Evolutionary conservation across 2,113 vertebrate species (phyloP), one percentile per base, ranked within the genome.

Genomic region (Cyanistes caeruleus): DNA sequence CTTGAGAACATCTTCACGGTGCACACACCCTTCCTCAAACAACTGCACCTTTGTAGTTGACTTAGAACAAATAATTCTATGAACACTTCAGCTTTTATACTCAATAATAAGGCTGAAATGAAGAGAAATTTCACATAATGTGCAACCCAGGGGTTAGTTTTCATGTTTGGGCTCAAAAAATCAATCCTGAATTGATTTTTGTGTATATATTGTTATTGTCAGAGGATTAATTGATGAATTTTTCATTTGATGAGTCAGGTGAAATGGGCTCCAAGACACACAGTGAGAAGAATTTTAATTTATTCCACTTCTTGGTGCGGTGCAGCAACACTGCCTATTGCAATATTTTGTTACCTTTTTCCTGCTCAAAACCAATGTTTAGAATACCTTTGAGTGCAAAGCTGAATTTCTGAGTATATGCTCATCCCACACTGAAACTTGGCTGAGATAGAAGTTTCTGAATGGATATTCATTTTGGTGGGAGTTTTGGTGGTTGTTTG

Each of bases 151-250:
- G 82, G 90, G 95, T 97, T 95, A 90, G 97, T 98, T 98, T 98
- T 98, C 97, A 98, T 97, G 98, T 98, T 96, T 93, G 90, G 96
- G 96, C 97, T 98, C 94, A 94, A 96, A 98, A 98, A 98, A 98
- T 99, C 98, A 98, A 98, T 98, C 88, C 59, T n/a, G 81, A 92
- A 99, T 98, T 98, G 98, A 98, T 98, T 98, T 98, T 98, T 97
- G 97, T 98, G 97, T 97, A 98, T 98, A 98, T 98, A 98, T 98
- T 81, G 95, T 98, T 98, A 99, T 98, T 98, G 98, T 98, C 98
- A 98, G 97, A 98, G 98, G 98, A 98, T 98, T 99, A 98, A 98
- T 98, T 98, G 98, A 98, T 98, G 97, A 98, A 98, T 98, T 98
- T 99, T 99, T 98, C 97, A 99, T 99, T 98, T 98, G 98, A 98